Evolutionary conservation across 2,797 vertebrate species (phyloP), one percentile per base, ranked within the genome.

Genomic region (Danio aesculapii): DNA sequence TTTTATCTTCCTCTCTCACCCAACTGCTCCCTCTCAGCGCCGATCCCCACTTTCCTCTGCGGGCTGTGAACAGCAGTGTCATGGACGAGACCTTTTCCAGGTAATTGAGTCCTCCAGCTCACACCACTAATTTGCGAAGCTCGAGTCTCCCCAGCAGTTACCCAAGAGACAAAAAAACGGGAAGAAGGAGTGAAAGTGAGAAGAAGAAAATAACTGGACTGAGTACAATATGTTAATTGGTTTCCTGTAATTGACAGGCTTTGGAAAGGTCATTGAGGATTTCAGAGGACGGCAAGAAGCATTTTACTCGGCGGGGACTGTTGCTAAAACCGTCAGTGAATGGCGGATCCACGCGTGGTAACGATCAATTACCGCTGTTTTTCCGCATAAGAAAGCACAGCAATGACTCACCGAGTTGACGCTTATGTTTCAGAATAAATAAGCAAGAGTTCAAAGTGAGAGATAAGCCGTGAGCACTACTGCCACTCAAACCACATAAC

Each of bases 51-150:
- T 87, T 86, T 85, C 46, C 81, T 90, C 83, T 88, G 87, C 85
- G 82, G 86, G 88, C 88, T 85, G 86, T 83, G 87, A 84, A 86
- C 87, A 88, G 88, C 87, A 83, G 83, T 44, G 88, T 89, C 90
- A 92, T 89, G 89, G 71, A 81, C 44, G 71, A 85, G 83, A 85
- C 81, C 81, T 86, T 85, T 86, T 79, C 72, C 30, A 85, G 89
- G 91, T 94, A 94, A 94, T 93, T 93, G 93, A 92, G 92, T 92
- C 93, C 93, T 92, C 89, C 90, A 94, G 93, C 91, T 90, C 90
- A 91, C 89, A 88, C 86, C 77, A 75, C 90, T 93, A 93, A 94
- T 94, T 94, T 93, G 90, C 90, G 88, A 73, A 89, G 86, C 89
- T 91, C 86, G 89, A 89, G 88, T 91, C 86, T 93, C 90, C 89